Conservation (phyloP, 2,888 invertebrate genomes). For the Trichogramma dendrolimi region DNA sequence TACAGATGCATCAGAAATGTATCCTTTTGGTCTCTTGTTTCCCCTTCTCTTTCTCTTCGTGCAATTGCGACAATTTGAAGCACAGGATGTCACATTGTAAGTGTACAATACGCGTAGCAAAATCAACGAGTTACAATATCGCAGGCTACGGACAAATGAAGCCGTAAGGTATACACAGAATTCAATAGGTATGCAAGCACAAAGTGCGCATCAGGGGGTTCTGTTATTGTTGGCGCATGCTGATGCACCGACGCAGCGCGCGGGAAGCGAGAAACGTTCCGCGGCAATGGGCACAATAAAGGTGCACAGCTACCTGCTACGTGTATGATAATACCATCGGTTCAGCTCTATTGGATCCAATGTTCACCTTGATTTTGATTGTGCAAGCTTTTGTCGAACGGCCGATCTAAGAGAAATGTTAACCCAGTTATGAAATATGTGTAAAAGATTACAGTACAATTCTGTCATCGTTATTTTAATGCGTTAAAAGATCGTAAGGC, state of each 20-base stretch:
- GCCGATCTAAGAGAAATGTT: too few species aligned
- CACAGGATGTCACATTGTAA: not conserved
- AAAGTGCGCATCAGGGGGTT: slow-evolving; percentile 11
- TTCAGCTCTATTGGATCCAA: slow-evolving; percentile 27
- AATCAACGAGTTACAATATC: too few species aligned
- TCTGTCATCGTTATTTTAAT: too few species aligned
- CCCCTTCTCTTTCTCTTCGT: not conserved
- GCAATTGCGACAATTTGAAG: not conserved
- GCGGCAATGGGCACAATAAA: slow-evolving; percentile 31
- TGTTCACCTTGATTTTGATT: too few species aligned
- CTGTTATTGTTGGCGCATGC: slow-evolving; percentile 23
- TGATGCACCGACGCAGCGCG: slow-evolving; percentile 26
- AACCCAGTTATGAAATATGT: too few species aligned
- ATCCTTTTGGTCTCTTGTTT: too few species aligned
- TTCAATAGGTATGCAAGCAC: slow-evolving; percentile 21
- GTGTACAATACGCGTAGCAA: too few species aligned
- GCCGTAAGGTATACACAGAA: slow-evolving; percentile 12
- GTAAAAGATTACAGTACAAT: too few species aligned
- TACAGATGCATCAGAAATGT: too few species aligned
- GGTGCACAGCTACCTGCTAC: slow-evolving; percentile 29
- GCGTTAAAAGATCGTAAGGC: too few species aligned
- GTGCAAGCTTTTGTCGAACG: too few species aligned
- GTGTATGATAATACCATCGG: slow-evolving; percentile 34
- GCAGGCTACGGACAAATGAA: slow-evolving; percentile 28
- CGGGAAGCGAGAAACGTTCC: slow-evolving; percentile 34